These are phyloP conservation scores for Microctenopoma lineatum DNA, from an alignment of 2,797 vertebrate genomes.

Conservation along the genomic window DNA sequence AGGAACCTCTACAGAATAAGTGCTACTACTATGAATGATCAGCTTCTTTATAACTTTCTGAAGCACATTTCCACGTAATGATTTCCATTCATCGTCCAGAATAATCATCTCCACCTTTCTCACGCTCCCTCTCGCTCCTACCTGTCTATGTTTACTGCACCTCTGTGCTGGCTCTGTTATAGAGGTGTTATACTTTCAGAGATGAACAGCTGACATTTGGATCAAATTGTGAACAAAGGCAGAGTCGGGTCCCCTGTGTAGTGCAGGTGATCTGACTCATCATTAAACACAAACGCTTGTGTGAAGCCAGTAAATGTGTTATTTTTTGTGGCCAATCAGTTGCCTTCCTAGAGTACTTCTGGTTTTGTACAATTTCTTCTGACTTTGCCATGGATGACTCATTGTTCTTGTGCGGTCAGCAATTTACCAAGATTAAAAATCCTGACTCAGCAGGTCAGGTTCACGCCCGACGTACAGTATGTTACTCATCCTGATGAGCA, in stretches of 20 bases:
- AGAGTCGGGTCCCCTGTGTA: neutral
- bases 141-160: constrained; percentile 2
- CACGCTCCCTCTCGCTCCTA: constrained; percentile 21
- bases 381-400: neutral
- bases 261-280: neutral
- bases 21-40: neutral
- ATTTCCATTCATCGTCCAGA: constrained; percentile 11
- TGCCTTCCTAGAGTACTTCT: neutral
- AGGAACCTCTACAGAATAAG: neutral
- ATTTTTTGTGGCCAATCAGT: neutral
- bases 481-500: constrained; percentile 2
- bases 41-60: constrained; percentile 4
- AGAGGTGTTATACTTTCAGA: neutral
- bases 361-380: neutral
- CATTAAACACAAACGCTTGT: neutral
- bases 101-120: constrained; percentile 23
- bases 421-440: neutral
- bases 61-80: constrained; percentile 18
- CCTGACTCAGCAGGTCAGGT: constrained; percentile 25
- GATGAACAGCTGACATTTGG: neutral
- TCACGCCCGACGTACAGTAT: neutral
- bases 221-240: constrained; percentile 3
- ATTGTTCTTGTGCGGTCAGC: neutral
- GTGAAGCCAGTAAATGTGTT: neutral
- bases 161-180: constrained; percentile 1